phyloP scores from a whole-genome alignment of 1,140 invertebrate genomes.

The Apis cerana region DNA sequence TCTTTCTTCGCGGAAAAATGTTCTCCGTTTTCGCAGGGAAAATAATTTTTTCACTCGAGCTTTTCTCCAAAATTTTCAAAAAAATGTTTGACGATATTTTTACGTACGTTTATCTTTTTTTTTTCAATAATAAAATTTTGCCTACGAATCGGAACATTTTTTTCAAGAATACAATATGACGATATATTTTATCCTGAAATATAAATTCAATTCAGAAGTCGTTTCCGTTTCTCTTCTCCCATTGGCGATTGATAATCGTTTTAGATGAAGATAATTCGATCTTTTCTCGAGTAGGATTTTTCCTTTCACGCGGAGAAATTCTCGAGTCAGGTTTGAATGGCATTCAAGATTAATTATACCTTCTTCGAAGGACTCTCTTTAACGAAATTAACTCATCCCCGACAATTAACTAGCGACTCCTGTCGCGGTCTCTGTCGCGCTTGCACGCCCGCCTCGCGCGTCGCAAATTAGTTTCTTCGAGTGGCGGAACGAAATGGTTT shows the following conservation, averaged over 20 bases:
- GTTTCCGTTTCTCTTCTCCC: too few species aligned
- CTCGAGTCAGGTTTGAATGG: conserved; percentile 28
- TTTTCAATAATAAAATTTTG: too few species aligned
- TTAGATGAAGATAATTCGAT: not conserved
- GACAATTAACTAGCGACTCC: conserved; percentile 58
- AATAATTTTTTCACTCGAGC: too few species aligned
- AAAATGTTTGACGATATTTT: too few species aligned
- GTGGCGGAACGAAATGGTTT: conserved; percentile 2
- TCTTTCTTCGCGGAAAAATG: not conserved
- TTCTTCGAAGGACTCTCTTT: conserved; percentile 51
- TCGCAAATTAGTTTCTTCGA: conserved; percentile 35
- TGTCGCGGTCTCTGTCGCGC: conserved; percentile 18
- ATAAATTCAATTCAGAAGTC: not conserved
- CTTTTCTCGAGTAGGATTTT: too few species aligned
- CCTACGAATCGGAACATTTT: too few species aligned
- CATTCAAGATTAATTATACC: conserved; percentile 59
- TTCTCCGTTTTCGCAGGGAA: too few species aligned
- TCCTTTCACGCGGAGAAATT: not conserved
- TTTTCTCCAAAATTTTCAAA: too few species aligned
- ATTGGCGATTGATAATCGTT: not conserved
- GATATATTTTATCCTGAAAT: too few species aligned
- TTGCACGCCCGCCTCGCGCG: conserved; percentile 1
- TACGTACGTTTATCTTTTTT: too few species aligned
- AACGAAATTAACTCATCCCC: conserved; percentile 61
- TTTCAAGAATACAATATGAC: not conserved